These are phyloP conservation scores for Helostoma temminkii DNA, from an alignment of 2,797 vertebrate genomes.

Conservation along the genomic window DNA sequence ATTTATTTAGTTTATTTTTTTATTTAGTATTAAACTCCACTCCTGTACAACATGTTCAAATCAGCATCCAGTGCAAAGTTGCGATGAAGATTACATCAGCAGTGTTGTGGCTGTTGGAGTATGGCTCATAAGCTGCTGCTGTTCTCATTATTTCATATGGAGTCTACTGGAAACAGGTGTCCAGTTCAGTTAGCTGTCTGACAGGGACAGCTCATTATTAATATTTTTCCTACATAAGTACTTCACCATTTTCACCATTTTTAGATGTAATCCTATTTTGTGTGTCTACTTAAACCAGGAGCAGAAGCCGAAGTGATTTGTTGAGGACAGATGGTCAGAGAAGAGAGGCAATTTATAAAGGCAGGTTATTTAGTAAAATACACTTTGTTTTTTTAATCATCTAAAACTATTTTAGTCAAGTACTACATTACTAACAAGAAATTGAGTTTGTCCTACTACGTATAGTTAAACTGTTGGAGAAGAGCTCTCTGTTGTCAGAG, in stretches of 20 bases:
- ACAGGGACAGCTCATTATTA: slow-evolving; percentile 14
- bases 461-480: no score
- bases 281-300: not conserved
- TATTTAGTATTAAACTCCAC: slow-evolving; percentile 3
- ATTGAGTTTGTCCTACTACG: no score
- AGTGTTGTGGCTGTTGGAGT: slow-evolving; percentile 13
- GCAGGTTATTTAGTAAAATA: no score
- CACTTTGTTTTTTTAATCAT: no score
- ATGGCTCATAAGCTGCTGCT: not conserved
- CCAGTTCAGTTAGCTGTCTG: slow-evolving; percentile 43
- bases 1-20: slow-evolving; percentile 14
- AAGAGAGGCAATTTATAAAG: no score
- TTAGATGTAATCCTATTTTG: not conserved
- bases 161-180: slow-evolving; percentile 42
- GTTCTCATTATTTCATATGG: slow-evolving; percentile 45
- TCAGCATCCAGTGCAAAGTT: slow-evolving; percentile 19
- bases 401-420: no score
- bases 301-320: no score
- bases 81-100: slow-evolving; percentile 27
- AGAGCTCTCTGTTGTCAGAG: no score
- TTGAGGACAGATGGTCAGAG: no score
- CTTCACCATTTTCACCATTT: not conserved
- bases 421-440: no score
- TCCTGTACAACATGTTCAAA: slow-evolving; percentile 1
- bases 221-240: slow-evolving; percentile 4